These are phyloP conservation scores for Apoda limacodes DNA, from an alignment of 2,888 invertebrate species.

Conservation along the genomic window DNA sequence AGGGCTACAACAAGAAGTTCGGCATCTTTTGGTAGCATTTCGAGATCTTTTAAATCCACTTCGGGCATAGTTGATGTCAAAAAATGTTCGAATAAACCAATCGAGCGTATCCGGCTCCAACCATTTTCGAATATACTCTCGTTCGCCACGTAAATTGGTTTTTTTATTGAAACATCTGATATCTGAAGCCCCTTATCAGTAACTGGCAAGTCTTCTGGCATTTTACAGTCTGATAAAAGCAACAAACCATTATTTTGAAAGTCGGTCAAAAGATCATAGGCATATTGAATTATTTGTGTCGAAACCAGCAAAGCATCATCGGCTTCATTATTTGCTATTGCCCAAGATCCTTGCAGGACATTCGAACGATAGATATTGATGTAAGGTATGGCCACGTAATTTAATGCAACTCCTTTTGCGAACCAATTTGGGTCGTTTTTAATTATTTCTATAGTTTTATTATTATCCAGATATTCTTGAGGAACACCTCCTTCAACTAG, in stretches of 20 bases:
- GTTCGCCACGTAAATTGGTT: slow-evolving; percentile 22
- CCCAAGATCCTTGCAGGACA: slow-evolving; percentile 14
- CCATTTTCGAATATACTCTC: slow-evolving; percentile 31
- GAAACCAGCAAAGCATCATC: slow-evolving; percentile 24
- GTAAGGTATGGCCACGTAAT: slow-evolving; percentile 19
- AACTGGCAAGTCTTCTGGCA: slow-evolving; percentile 3
- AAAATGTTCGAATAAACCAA: slow-evolving; percentile 23
- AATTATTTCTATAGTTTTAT: slow-evolving; percentile 9
- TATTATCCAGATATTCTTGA: slow-evolving; percentile 14
- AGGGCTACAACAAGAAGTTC: slow-evolving; percentile 27
- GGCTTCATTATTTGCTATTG: slow-evolving; percentile 16
- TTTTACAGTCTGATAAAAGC: slow-evolving; percentile 2
- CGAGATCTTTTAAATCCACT: slow-evolving; percentile 17
- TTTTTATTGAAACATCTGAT: slow-evolving; percentile 13
- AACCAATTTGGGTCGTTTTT: slow-evolving; percentile 25
- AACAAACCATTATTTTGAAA: no score
- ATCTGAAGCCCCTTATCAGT: not conserved
- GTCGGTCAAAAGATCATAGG: slow-evolving; percentile 29
- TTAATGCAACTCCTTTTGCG: slow-evolving; percentile 22
- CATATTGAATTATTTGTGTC: slow-evolving; percentile 30
- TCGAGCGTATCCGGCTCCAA: slow-evolving; percentile 22
- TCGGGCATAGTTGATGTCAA: slow-evolving; percentile 14
- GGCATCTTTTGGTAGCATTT: slow-evolving; percentile 21
- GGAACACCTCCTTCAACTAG: slow-evolving; percentile 13
- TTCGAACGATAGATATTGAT: slow-evolving; percentile 19